These are phyloP conservation scores for Notodonta ziczac DNA, from an alignment of 2,888 invertebrate species.

Conservation along the genomic window DNA sequence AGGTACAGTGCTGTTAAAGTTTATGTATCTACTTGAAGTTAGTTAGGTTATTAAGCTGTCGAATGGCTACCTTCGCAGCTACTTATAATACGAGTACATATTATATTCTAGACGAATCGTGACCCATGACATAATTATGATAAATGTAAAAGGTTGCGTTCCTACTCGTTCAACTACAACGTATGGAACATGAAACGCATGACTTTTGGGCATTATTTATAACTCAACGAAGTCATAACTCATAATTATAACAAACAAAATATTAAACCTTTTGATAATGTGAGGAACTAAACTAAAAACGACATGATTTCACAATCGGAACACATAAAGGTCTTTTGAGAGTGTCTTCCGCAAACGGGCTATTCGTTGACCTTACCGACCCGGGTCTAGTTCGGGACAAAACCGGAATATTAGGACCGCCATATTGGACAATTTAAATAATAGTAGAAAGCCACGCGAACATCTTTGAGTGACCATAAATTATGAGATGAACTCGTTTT, in stretches of 20 bases:
- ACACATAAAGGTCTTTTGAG: constrained; percentile 25
- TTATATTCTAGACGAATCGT: background rate
- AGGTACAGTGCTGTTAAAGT: no score
- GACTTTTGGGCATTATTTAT: background rate
- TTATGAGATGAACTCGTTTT: no score
- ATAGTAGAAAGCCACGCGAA: constrained; percentile 11
- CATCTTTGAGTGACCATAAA: background rate
- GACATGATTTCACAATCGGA: background rate
- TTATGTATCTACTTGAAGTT: no score
- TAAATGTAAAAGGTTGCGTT: background rate
- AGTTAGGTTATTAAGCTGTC: no score
- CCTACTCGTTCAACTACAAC: background rate
- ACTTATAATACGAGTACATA: no score
- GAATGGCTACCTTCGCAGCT: no score
- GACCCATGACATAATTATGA: background rate
- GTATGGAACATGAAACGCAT: background rate
- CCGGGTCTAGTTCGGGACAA: constrained; percentile 32
- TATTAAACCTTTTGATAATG: background rate
- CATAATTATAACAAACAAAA: background rate
- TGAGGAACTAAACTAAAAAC: no score
- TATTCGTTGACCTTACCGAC: constrained; percentile 37
- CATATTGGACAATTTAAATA: constrained; percentile 25
- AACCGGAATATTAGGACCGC: constrained; percentile 42
- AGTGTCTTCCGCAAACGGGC: constrained; percentile 34
- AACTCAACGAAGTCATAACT: background rate